Conservation (phyloP, 2,888 invertebrate genomes). For the Colostygia pectinataria region DNA sequence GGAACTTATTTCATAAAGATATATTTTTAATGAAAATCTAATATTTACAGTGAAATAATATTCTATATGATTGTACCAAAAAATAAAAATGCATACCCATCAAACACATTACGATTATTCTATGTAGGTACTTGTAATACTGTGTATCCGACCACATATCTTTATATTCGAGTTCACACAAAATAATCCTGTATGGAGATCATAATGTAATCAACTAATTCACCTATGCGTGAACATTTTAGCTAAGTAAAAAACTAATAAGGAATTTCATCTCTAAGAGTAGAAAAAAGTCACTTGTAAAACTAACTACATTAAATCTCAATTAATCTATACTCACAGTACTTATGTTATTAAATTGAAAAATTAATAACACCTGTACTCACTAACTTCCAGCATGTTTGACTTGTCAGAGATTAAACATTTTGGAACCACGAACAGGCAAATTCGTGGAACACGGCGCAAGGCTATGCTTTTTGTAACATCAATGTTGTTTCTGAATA, state of each 20-base stretch:
- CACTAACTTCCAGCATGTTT: too few relatives aligned
- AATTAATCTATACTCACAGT: slow-evolving; percentile 18
- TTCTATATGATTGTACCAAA: slow-evolving; percentile 1
- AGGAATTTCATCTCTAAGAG: slow-evolving; percentile 33
- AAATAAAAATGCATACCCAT: slow-evolving; percentile 6
- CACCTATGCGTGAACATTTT: slow-evolving; percentile 10
- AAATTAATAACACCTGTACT: neutral
- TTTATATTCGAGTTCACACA: slow-evolving; percentile 34
- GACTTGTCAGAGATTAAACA: too few relatives aligned
- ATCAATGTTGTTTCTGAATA: too few relatives aligned
- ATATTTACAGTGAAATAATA: neutral
- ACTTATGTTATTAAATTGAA: slow-evolving; percentile 5
- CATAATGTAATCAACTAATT: slow-evolving; percentile 23
- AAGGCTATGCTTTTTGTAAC: too few relatives aligned
- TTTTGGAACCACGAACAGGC: too few relatives aligned
- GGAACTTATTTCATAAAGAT: slow-evolving; percentile 3
- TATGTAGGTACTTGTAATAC: slow-evolving; percentile 30
- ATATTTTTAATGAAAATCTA: neutral
- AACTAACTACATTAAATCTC: slow-evolving; percentile 25
- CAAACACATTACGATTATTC: slow-evolving; percentile 4
- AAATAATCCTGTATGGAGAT: slow-evolving; percentile 18
- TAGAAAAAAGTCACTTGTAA: slow-evolving; percentile 28
- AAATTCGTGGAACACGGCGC: too few relatives aligned
- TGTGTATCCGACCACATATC: slow-evolving; percentile 22
- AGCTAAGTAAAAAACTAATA: slow-evolving; percentile 16